phyloP scores from a whole-genome alignment of 2,888 invertebrate genomes.

The Drosophila colorata region DNA sequence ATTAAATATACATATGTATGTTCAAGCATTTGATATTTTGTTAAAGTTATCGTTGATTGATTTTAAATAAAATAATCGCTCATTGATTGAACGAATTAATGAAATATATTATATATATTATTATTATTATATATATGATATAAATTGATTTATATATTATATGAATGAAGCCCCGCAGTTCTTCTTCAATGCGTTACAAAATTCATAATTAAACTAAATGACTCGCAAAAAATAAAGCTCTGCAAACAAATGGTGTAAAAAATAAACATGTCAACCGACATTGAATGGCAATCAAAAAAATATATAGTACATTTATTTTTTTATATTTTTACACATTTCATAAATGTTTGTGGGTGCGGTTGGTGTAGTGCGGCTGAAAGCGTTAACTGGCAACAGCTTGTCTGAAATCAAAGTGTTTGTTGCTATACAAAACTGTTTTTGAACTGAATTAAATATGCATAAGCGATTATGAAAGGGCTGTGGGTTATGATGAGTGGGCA shows the following conservation, averaged over 20 bases:
- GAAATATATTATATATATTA: too few species aligned
- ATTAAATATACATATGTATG: too few species aligned
- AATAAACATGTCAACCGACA: conserved; percentile 24
- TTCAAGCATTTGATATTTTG: too few species aligned
- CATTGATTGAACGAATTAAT: too few species aligned
- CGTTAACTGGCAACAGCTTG: conserved; percentile 38
- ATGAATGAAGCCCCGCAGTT: too few species aligned
- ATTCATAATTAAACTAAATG: background rate
- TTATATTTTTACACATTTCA: conserved; percentile 28
- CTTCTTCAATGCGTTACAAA: too few species aligned
- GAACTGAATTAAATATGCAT: conserved; percentile 33
- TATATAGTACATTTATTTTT: background rate
- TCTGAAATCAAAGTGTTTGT: conserved; percentile 7
- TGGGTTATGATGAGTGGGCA: background rate
- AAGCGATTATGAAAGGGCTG: conserved; percentile 30
- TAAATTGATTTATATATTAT: too few species aligned
- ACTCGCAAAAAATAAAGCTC: background rate
- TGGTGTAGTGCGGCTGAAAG: background rate
- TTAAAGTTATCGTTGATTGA: too few species aligned
- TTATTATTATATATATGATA: too few species aligned
- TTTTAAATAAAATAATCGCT: too few species aligned
- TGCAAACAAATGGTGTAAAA: conserved; percentile 5
- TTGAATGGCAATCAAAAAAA: conserved; percentile 30
- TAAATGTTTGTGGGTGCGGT: conserved; percentile 12
- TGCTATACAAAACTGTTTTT: background rate